A percentile compares a stretch with the other conserved stretches of the same genome.
Evolutionary conservation across 2,113 vertebrate genomes (phyloP).

Genomic region (Dendropsophus ebraccatus): DNA sequence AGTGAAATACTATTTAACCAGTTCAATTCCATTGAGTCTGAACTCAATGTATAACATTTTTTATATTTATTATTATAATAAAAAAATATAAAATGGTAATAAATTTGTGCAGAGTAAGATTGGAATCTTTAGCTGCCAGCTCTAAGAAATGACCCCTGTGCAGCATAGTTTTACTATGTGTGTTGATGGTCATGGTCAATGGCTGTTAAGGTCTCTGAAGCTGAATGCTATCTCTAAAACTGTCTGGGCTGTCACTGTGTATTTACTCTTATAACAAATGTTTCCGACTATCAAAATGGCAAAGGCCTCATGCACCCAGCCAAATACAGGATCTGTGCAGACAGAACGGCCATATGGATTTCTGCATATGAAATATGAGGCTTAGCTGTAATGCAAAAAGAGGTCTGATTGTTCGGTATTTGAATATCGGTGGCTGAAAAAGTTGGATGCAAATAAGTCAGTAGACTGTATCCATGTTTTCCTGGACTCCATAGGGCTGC

Average conservation of each 20-base stretch:
- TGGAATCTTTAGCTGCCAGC: not conserved
- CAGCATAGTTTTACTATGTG: not conserved
- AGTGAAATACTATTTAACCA: constrained; percentile 3
- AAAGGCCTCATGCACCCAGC: not conserved
- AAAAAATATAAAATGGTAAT: not conserved
- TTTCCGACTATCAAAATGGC: not conserved
- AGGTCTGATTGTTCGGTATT: too few relatives aligned
- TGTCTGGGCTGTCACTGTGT: not conserved
- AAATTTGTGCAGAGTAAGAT: not conserved
- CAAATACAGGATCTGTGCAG: not conserved
- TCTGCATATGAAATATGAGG: too few relatives aligned
- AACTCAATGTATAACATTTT: not conserved
- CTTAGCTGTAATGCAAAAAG: too few relatives aligned
- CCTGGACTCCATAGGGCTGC: too few relatives aligned
- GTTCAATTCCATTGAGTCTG: not conserved
- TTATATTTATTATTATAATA: not conserved
- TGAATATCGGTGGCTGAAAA: too few relatives aligned
- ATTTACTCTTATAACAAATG: not conserved
- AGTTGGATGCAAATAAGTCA: too few relatives aligned
- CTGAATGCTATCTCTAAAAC: not conserved
- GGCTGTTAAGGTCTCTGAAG: not conserved
- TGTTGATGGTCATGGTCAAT: not conserved
- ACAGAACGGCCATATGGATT: too few relatives aligned
- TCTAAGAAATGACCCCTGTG: not conserved
- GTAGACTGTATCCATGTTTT: too few relatives aligned